These are phyloP conservation scores for Ascidia mentula DNA, from an alignment of 23 tunicate genomes.

Conservation along the genomic window DNA sequence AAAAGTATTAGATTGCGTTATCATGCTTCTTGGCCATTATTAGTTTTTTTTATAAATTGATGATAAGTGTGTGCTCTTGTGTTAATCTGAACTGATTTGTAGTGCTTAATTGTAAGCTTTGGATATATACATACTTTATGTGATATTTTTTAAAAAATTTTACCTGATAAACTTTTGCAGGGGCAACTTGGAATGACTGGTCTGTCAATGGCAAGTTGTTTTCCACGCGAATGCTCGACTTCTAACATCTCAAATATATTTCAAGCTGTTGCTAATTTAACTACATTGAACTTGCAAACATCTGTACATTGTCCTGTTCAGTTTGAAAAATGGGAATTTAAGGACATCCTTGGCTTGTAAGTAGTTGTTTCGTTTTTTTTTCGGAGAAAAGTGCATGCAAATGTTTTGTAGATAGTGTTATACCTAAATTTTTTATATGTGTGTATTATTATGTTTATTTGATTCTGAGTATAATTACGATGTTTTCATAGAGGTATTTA, in stretches of 20 bases:
- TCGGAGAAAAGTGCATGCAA: background rate
- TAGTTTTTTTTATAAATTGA: too few relatives aligned
- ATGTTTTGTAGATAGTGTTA: too few relatives aligned
- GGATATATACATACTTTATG: background rate
- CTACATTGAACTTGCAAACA: background rate
- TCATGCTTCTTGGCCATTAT: too few relatives aligned
- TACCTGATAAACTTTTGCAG: background rate
- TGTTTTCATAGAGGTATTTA: too few relatives aligned
- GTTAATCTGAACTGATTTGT: too few relatives aligned
- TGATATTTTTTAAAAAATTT: too few relatives aligned
- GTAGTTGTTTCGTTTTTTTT: background rate
- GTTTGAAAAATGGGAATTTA: constrained; percentile 4
- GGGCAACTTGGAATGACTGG: background rate
- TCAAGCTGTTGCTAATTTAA: background rate
- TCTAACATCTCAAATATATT: constrained; percentile 19
- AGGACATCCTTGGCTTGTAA: constrained; percentile 42
- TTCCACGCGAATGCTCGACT: constrained; percentile 41
- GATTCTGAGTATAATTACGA: too few relatives aligned
- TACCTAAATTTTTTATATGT: too few relatives aligned
- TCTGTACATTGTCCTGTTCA: background rate
- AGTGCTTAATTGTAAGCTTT: too few relatives aligned
- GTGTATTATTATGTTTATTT: background rate
- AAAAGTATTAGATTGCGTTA: too few relatives aligned
- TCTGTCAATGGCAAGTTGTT: constrained; percentile 42
- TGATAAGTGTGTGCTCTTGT: background rate